phyloP scores from a whole-genome alignment of 2,113 vertebrate species.

The Triplophysa siluroides region DNA sequence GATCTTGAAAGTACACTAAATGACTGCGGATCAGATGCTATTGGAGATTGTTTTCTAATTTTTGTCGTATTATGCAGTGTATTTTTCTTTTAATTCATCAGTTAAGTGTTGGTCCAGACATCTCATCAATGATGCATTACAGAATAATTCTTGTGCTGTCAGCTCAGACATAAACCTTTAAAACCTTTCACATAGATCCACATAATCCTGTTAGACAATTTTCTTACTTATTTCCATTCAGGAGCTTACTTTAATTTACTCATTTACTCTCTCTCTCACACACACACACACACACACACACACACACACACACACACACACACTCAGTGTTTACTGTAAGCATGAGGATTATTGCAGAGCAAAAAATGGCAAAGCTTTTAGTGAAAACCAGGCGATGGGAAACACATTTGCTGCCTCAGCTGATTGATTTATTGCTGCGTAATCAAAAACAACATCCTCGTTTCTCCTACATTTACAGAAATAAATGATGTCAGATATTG shows the following conservation, averaged over 20 bases:
- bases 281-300: not conserved
- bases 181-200: slow-evolving; percentile 48
- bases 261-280: too few relatives aligned
- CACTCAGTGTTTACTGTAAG: slow-evolving; percentile 28
- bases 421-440: slow-evolving; percentile 61
- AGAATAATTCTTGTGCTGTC: slow-evolving; percentile 76
- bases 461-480: not conserved
- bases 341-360: slow-evolving; percentile 14
- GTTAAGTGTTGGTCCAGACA: slow-evolving; percentile 68
- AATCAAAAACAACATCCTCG: slow-evolving; percentile 47
- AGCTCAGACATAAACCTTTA: slow-evolving; percentile 59
- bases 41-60: not conserved
- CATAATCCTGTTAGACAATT: slow-evolving; percentile 44
- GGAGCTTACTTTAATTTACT: not conserved
- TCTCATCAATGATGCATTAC: slow-evolving; percentile 77
- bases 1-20: too few relatives aligned
- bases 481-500: not conserved
- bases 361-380: slow-evolving; percentile 76
- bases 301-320: not conserved
- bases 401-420: slow-evolving; percentile 70
- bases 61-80: not conserved
- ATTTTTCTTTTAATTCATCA: slow-evolving; percentile 55
- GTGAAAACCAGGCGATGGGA: slow-evolving; percentile 63
- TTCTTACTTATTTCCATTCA: slow-evolving; percentile 19
- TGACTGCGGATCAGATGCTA: not conserved